These are phyloP conservation scores for Rhingia rostrata DNA, from an alignment of 2,888 invertebrate species.

Conservation along the genomic window DNA sequence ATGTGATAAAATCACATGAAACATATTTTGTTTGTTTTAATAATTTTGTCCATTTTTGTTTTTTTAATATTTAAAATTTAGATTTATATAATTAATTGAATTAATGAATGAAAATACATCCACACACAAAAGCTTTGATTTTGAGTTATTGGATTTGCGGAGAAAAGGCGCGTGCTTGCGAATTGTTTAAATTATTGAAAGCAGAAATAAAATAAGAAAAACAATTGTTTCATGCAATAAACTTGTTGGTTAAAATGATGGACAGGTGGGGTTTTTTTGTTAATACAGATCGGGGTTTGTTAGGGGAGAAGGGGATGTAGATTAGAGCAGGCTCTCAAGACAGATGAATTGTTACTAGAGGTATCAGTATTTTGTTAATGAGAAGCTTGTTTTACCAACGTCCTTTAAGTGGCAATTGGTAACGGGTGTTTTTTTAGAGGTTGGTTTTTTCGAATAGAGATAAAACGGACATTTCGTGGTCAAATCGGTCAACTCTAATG, in stretches of 20 bases:
- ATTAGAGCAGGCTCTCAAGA: too few relatives aligned
- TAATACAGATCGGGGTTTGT: neutral
- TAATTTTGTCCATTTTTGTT: conserved; percentile 53
- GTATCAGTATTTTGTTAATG: too few relatives aligned
- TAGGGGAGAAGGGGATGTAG: neutral
- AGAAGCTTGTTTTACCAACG: too few relatives aligned
- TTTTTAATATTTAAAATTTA: conserved; percentile 28
- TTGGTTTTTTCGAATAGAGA: too few relatives aligned
- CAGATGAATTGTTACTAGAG: too few relatives aligned
- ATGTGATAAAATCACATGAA: conserved; percentile 72
- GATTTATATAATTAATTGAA: conserved; percentile 17
- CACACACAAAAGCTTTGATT: conserved; percentile 64
- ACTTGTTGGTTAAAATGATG: conserved; percentile 25
- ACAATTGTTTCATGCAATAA: conserved; percentile 66
- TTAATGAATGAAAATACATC: conserved; percentile 50
- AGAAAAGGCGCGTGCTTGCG: conserved; percentile 55
- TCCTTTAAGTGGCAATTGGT: too few relatives aligned
- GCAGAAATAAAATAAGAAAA: conserved; percentile 9
- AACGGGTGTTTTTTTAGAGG: too few relatives aligned
- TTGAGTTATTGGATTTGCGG: conserved; percentile 21
- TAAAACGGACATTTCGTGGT: too few relatives aligned
- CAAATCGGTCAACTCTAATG: too few relatives aligned
- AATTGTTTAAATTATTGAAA: conserved; percentile 13
- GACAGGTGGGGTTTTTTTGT: conserved; percentile 2
- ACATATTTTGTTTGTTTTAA: conserved; percentile 61